phyloP scores from a whole-genome alignment of 2,888 invertebrate species.

The Mythimna albipuncta region DNA sequence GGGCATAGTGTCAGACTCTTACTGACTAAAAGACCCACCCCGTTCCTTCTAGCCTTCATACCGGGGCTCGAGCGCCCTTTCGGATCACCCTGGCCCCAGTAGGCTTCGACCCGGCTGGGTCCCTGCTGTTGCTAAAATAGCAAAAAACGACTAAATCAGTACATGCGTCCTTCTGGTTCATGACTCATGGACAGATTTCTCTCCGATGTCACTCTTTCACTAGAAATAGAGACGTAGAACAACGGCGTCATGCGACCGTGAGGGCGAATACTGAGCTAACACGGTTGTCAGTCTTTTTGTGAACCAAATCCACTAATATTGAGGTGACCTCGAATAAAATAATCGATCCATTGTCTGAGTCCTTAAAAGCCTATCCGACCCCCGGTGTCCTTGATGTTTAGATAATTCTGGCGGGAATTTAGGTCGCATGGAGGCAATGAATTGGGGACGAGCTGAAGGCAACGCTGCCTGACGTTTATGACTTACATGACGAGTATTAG shows the following conservation, averaged over 20 bases:
- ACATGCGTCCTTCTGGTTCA: neutral
- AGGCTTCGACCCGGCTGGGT: too few relatives aligned
- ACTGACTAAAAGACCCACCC: too few relatives aligned
- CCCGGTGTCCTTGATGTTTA: constrained; percentile 75
- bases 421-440: constrained; percentile 71
- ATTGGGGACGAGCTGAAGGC: constrained; percentile 58
- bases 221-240: constrained; percentile 6
- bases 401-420: constrained; percentile 79
- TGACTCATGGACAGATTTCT: constrained; percentile 9
- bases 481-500: constrained; percentile 34
- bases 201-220: constrained; percentile 3
- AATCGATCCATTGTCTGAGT: constrained; percentile 57
- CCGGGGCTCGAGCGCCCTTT: too few relatives aligned
- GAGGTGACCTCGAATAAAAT: constrained; percentile 57
- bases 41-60: too few relatives aligned
- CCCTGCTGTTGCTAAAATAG: too few relatives aligned
- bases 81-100: too few relatives aligned
- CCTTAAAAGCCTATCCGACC: constrained; percentile 66
- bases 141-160: neutral
- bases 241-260: constrained; percentile 10
- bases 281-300: constrained; percentile 43
- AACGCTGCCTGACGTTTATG: constrained; percentile 49
- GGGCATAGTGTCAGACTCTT: too few relatives aligned
- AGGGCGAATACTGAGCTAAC: constrained; percentile 28
- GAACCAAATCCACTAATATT: constrained; percentile 48